A percentile compares a stretch with the other conserved stretches of the same genome.
Evolutionary conservation across 2,888 invertebrate genomes (phyloP).

Genomic region (Agrotis puta): DNA sequence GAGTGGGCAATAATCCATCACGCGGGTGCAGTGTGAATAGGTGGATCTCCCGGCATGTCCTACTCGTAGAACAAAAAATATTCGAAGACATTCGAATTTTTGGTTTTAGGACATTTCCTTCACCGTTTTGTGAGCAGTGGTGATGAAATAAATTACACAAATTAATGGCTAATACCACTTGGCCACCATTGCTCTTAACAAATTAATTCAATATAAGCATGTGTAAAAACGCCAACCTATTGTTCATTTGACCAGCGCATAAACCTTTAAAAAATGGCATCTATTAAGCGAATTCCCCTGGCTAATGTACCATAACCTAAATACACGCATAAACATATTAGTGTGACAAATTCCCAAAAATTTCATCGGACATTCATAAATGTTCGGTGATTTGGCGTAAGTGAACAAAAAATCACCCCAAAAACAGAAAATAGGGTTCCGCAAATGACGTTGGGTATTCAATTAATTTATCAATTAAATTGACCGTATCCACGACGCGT

Average conservation of each 20-base stretch:
- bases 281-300: constrained; percentile 38
- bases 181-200: no score
- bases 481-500: constrained; percentile 48
- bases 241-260: not conserved
- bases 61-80: no score
- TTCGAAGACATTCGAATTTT: no score
- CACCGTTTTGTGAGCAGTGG: no score
- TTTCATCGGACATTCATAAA: constrained; percentile 57
- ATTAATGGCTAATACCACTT: no score
- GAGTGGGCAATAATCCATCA: no score
- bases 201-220: no score
- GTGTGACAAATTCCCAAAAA: constrained; percentile 51
- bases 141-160: no score
- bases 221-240: no score
- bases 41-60: no score
- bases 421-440: constrained; percentile 56
- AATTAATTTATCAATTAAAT: constrained; percentile 68
- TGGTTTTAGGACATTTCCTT: no score
- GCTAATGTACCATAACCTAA: constrained; percentile 43
- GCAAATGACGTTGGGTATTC: constrained; percentile 59
- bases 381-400: constrained; percentile 62
- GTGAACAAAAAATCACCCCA: constrained; percentile 63
- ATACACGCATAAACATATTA: constrained; percentile 21
- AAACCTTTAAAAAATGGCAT: constrained; percentile 36
- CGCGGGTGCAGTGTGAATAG: no score